Percentiles rank a stretch among this genome's conserved stretches.
These are phyloP conservation scores for Raja brachyura DNA, from an alignment of 2,113 vertebrate genomes.

Conservation along the genomic window DNA sequence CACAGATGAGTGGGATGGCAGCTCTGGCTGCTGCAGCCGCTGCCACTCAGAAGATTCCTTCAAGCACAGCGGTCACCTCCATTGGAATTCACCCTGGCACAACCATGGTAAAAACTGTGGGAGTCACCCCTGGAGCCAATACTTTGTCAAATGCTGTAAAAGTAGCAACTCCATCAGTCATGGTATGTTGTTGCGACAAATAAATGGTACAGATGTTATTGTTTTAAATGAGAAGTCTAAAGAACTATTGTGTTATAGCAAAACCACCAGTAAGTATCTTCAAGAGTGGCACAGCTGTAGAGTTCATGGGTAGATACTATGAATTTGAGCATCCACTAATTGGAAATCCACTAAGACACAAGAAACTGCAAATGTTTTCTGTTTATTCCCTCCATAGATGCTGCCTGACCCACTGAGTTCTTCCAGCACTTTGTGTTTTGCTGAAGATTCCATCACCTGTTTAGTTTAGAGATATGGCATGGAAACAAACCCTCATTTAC, in stretches of 20 bases:
- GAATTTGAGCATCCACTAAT: background rate
- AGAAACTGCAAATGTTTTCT: too few species aligned
- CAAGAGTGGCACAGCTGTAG: too few species aligned
- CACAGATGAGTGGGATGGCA: constrained; percentile 41
- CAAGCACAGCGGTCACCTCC: constrained; percentile 33
- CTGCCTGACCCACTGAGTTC: too few species aligned
- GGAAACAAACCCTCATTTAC: too few species aligned
- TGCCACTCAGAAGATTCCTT: constrained; percentile 40
- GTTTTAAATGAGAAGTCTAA: background rate
- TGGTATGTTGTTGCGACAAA: constrained; percentile 20
- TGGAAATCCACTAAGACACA: too few species aligned
- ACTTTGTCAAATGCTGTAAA: constrained; percentile 5
- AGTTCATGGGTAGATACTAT: background rate
- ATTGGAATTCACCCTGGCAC: background rate
- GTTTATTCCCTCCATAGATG: too few species aligned
- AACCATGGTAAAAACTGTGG: constrained; percentile 29
- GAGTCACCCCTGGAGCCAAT: constrained; percentile 29
- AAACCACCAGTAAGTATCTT: too few species aligned
- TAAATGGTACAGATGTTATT: background rate
- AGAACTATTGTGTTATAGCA: too few species aligned
- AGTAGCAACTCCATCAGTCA: constrained; percentile 17
- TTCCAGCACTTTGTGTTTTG: too few species aligned
- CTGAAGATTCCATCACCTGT: too few species aligned
- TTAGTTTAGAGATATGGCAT: too few species aligned
- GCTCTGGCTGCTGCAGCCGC: constrained; percentile 39